phyloP scores from a whole-genome alignment of 2,888 invertebrate genomes.

The Coleophora deauratella region DNA sequence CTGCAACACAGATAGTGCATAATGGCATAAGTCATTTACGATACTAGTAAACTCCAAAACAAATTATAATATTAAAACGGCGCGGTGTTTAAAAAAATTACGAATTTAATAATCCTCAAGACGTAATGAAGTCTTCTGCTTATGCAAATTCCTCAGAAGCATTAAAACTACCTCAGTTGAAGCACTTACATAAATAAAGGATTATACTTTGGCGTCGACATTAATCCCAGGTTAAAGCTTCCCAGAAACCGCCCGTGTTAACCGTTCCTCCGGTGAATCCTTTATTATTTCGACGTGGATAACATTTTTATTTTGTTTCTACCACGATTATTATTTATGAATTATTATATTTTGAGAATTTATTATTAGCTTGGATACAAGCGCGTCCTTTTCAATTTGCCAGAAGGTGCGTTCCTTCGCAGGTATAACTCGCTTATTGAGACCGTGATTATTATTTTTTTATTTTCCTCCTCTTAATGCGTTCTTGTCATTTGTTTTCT shows the following conservation, averaged over 20 bases:
- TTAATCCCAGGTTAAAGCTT: conserved; percentile 8
- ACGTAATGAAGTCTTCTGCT: too few species aligned
- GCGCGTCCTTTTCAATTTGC: conserved; percentile 72
- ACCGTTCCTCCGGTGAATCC: conserved; percentile 47
- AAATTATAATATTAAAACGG: too few species aligned
- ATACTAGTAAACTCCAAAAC: too few species aligned
- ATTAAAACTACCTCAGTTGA: too few species aligned
- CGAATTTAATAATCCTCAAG: too few species aligned
- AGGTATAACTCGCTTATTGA: conserved; percentile 32
- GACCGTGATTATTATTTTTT: conserved; percentile 29
- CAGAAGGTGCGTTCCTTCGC: conserved; percentile 53
- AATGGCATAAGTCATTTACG: too few species aligned
- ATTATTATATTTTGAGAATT: conserved; percentile 73
- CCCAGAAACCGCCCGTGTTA: conserved; percentile 31
- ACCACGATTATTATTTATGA: conserved; percentile 73
- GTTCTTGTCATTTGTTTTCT: conserved; percentile 56
- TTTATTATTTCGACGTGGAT: conserved; percentile 72
- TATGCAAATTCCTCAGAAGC: too few species aligned
- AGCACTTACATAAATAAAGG: too few species aligned
- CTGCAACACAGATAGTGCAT: too few species aligned
- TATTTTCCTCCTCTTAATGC: conserved; percentile 38
- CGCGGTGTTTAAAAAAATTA: too few species aligned
- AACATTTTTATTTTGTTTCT: conserved; percentile 67
- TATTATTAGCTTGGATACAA: conserved; percentile 67
- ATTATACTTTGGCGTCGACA: conserved; percentile 2